Base-by-base conservation (phyloP, 2,113 vertebrate genomes). In the Stercorarius parasiticus region DNA sequence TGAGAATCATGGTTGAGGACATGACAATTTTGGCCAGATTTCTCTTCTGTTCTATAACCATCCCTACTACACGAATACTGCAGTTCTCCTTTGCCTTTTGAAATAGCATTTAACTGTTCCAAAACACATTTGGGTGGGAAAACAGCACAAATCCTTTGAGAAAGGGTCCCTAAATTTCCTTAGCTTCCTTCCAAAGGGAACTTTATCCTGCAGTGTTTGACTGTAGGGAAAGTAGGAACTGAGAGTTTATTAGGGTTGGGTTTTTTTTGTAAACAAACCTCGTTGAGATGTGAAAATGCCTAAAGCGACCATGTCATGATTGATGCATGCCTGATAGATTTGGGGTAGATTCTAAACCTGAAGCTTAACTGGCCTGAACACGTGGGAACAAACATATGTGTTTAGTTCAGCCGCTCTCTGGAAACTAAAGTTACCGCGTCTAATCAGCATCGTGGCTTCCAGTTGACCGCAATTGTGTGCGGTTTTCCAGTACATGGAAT, bases 231-330 rank as follows among this genome's bases (percentile, higher is more conserved):
- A 47, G 30, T 55, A 32, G n/a, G 70, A 82, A 65, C 32, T 67
- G 67, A 81, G 42, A 84, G 29, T 67, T 81, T 66, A 26, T 69
- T 43, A 50, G 17, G 6, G 2, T 27, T 22, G 29, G 18, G 49
- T 30, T 62, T 22, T 55, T 36, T 67, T 23, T 42, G 13, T 70
- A 36, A 50, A 32, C 42, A 52, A 2, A 82, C 43, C 16, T 34
- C 20, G 9, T 17, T 52, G 66, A 88, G 66, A 40, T 61, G 23
- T 77, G 80, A 22, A 55, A 38, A 11, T 36, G 15, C 19, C 58
- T 62, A 59, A 45, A 66, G 36, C 0, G 2, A 53, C 62, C 6
- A 0, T 40, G 36, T 82, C 15, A 1, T 6, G 21, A 10, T 43
- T 38, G 40, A 9, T 62, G 22, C 9, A 0, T 42, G 9, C 32